These are phyloP conservation scores for Cyprinus carpio DNA, from an alignment of 2,113 vertebrate species.

Conservation along the genomic window DNA sequence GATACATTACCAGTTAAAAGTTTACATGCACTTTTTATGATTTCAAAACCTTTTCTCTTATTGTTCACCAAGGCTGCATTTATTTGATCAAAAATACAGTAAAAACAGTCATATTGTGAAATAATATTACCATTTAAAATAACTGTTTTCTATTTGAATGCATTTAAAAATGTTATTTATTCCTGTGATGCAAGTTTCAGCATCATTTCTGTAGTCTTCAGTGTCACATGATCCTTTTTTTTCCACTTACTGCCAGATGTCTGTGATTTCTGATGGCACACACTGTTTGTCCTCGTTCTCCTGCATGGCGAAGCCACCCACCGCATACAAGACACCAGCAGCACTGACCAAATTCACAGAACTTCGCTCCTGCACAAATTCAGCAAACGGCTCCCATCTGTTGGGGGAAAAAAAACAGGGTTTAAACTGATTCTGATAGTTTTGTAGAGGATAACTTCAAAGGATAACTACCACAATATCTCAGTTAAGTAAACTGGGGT, in stretches of 20 bases:
- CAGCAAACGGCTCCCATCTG: constrained; percentile 90
- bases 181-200: background rate
- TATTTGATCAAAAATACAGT: background rate
- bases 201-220: background rate
- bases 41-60: too few relatives aligned
- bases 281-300: constrained; percentile 90
- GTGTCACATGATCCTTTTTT: background rate
- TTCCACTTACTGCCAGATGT: constrained; percentile 95
- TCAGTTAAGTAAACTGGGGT: too few relatives aligned
- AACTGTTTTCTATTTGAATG: background rate
- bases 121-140: background rate
- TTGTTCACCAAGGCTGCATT: background rate
- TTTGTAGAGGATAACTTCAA: background rate
- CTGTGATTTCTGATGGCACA: constrained; percentile 86
- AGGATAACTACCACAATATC: background rate
- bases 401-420: constrained; percentile 3
- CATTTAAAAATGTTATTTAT: too few relatives aligned
- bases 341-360: constrained; percentile 88
- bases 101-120: background rate
- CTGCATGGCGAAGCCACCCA: constrained; percentile 92
- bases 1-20: background rate
- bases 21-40: background rate
- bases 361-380: constrained; percentile 97
- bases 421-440: background rate
- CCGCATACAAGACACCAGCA: constrained; percentile 82